Evolutionary conservation across 2,113 vertebrate genomes (phyloP), one percentile per base, ranked within the genome.

Genomic region (Vireo altiloquus): DNA sequence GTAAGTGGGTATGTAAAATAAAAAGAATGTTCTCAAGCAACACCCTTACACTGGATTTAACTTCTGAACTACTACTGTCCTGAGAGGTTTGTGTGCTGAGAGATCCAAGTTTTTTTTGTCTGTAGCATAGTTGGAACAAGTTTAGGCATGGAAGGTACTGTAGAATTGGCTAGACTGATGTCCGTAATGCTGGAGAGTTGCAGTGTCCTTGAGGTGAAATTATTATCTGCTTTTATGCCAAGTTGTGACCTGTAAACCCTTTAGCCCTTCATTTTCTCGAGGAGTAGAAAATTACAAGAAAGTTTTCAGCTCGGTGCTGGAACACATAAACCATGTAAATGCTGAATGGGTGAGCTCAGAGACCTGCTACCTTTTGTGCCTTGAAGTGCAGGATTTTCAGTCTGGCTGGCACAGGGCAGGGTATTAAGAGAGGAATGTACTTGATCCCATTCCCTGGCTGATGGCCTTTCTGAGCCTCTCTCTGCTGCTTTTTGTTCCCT

Each of bases 281-380:
- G 22, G 27, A 16, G 10, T 40, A 25, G 23, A 63, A 71, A 56
- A 74, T 75, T 6, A 13, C 15, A 70, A 65, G 59, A 5, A 63
- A 27, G 23, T 49, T 70, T 37, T 78, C 25, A 57, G 30, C 30
- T 71, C 23, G 22, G 24, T 89, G 50, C 33, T 83, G 52, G 28
- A 37, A 44, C 11, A 7, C 0, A 0, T 49, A 37, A 91, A 46
- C 57, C 1, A 0, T 19, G 37, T 49, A 35, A 42, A 42, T 49
- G 25, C 68, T 68, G 68, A 64, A 21, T 31, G 7, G 40, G 2
- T 40, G 63, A 82, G 6, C 27, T 63, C 46, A 61, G 40, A 71
- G 24, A 63, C 21, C 50, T 77, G 44, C 33, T 57, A 0, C 33
- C 39, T 57, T 65, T 22, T 42, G 28, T 78, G 52, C n/a, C 39